Base-by-base conservation (phyloP, 2,113 vertebrate species). In the Poecilia latipinna region DNA sequence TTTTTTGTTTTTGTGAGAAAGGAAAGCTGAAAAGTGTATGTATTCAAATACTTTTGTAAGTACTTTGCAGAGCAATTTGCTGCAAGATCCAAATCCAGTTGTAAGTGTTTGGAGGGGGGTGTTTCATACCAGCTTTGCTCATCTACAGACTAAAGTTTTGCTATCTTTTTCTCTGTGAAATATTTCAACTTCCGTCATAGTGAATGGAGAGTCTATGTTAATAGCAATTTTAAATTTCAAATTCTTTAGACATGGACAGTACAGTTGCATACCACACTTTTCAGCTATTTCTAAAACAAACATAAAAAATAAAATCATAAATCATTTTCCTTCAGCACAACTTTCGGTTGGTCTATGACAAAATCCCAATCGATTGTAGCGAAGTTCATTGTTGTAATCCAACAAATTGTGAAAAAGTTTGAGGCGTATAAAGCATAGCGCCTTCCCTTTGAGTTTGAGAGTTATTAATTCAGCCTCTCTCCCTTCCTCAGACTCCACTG, bases 401-500 rank as follows among this genome's bases (percentile, higher is more conserved):
- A 51, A 2, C 48, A 51, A 51, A 8, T 7, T 51, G 17, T 51
- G 48, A 51, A 51, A 54, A 54, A n/a, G 51, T 57, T 57, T 6
- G 8, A 24, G 24, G 24, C 4, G 17, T 17, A 48, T 48, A 17
- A 60, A 60, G 24, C 39, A 67, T 17, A 66, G 13, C 15, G 13
- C 15, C 33, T 48, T 69, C 19, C 24, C n/a, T 68, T 82, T 65
- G 11, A 0, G 3, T 35, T 66, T 29, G 10, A 65, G 54, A 12
- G 17, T 82, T 37, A 76, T 73, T 86, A 3, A 80, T 84, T 75
- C 63, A 76, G 5, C 48, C 3, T 72, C 75, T 75, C 51, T 81
- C 82, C 77, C 74, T 65, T 73, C 70, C 60, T 78, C 90, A 98
- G 97, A 99, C 84, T 95, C 95, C 0, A 94, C 93, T 65, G 96